A percentile compares a stretch with the other conserved stretches of the same genome.
Evolutionary conservation across 2,888 invertebrate genomes (phyloP).

Genomic region (Cosmia pyralina): DNA sequence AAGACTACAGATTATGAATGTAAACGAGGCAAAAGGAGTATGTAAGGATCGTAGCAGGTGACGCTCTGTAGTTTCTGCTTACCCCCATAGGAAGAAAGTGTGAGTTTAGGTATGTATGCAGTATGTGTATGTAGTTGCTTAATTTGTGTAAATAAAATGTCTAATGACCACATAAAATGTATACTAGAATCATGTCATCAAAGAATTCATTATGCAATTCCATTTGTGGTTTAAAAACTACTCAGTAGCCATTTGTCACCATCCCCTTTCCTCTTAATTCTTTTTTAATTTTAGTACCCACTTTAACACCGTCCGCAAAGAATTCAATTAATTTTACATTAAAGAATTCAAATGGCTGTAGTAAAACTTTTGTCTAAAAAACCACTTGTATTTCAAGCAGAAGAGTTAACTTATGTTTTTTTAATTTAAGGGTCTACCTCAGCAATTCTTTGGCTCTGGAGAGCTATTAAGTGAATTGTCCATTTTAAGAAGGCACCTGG

Average conservation of each 20-base stretch:
- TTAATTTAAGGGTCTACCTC: constrained; percentile 63
- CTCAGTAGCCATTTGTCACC: constrained; percentile 25
- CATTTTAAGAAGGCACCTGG: constrained; percentile 70
- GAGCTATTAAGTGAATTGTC: constrained; percentile 55
- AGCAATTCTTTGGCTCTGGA: constrained; percentile 42
- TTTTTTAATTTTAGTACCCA: constrained; percentile 40
- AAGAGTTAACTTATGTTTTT: constrained; percentile 63
- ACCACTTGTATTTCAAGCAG: constrained; percentile 40
- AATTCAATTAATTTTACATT: constrained; percentile 56
- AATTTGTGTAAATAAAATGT: background rate
- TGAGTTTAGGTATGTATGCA: too few relatives aligned
- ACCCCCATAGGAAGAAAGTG: too few relatives aligned
- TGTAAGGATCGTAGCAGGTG: too few relatives aligned
- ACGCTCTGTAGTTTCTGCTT: too few relatives aligned
- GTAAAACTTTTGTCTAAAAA: constrained; percentile 40
- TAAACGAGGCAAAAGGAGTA: too few relatives aligned
- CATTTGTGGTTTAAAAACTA: constrained; percentile 31
- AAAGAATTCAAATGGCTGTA: constrained; percentile 36
- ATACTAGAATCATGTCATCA: background rate
- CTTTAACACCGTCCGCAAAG: constrained; percentile 28
- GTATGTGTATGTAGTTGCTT: too few relatives aligned
- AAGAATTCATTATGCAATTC: constrained; percentile 29
- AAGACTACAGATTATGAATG: too few relatives aligned
- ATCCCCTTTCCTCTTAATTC: constrained; percentile 9
- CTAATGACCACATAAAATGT: background rate